Percentiles rank a stretch among this genome's conserved stretches.
Evolutionary conservation across 2,888 invertebrate species (phyloP).

Genomic region (Enchytraeus crypticus): DNA sequence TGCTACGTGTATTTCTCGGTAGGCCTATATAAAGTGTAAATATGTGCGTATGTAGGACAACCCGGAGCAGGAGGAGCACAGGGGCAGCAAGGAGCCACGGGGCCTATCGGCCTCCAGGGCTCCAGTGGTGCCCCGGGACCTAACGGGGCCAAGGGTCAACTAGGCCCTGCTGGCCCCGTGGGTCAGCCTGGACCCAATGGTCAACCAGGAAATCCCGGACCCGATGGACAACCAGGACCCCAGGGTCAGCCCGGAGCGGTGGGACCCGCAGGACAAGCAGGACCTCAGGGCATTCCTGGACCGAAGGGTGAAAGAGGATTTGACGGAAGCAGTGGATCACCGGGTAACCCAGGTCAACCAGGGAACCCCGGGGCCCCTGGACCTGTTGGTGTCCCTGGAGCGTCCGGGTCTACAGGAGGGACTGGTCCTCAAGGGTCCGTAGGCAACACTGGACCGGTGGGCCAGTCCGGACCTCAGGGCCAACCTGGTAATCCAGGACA

Average conservation of each 20-base stretch:
- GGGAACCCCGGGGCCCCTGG: slow-evolving; percentile 50
- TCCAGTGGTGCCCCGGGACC: slow-evolving; percentile 5
- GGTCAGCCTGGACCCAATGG: slow-evolving; percentile 52
- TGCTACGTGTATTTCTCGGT: no score
- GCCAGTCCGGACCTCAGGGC: no score
- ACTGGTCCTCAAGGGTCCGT: no score
- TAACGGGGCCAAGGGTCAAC: slow-evolving; percentile 7
- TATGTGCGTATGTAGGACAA: slow-evolving; percentile 13
- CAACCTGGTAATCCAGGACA: not conserved
- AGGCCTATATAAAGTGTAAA: no score
- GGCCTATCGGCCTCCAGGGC: not conserved
- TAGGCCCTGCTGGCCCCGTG: slow-evolving; percentile 1
- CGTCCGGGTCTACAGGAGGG: not conserved
- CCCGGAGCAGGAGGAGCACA: slow-evolving; percentile 16
- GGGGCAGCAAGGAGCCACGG: no score
- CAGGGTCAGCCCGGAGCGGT: slow-evolving; percentile 9
- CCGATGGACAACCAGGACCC: slow-evolving; percentile 22
- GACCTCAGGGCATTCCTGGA: slow-evolving; percentile 8
- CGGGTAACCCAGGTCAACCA: slow-evolving; percentile 16
- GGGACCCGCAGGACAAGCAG: slow-evolving; percentile 10
- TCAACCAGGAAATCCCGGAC: slow-evolving; percentile 25
- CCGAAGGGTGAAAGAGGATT: slow-evolving; percentile 15
- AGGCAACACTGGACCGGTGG: no score
- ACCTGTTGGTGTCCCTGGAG: slow-evolving; percentile 35
- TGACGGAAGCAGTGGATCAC: slow-evolving; percentile 12